These are phyloP conservation scores for Rotaria socialis DNA, from an alignment of 2,888 invertebrate genomes.

Conservation along the genomic window DNA sequence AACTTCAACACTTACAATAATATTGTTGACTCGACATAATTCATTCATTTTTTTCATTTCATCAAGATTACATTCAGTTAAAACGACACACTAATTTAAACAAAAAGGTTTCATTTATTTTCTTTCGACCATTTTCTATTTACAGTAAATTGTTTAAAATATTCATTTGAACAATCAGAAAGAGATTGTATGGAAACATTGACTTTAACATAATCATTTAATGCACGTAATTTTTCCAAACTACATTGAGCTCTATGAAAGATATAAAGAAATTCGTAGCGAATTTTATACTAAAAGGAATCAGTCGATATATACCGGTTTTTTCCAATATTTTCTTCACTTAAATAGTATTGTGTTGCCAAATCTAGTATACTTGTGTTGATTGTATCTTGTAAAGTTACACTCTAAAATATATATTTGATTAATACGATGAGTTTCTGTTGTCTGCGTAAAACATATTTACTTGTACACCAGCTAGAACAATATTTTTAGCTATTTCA, in stretches of 20 bases:
- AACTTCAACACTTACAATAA: neutral
- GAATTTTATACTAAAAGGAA: neutral
- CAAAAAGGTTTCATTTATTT: neutral
- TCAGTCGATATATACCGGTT: constrained; percentile 65
- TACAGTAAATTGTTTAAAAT: constrained; percentile 24
- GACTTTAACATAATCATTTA: constrained; percentile 86
- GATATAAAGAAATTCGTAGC: too few species aligned
- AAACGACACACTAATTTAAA: constrained; percentile 38
- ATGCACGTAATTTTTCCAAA: constrained; percentile 74
- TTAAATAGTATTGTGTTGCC: constrained; percentile 82
- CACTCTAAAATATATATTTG: neutral
- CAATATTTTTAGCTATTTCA: constrained; percentile 85
- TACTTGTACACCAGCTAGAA: constrained; percentile 81
- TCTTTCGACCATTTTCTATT: neutral
- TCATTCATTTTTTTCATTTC: constrained; percentile 30
- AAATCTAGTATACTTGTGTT: constrained; percentile 65
- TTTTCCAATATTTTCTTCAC: constrained; percentile 75
- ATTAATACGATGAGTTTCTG: neutral
- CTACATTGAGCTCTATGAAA: constrained; percentile 74
- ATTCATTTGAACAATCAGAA: constrained; percentile 72
- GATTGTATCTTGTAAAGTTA: constrained; percentile 11
- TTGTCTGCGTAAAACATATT: constrained; percentile 60
- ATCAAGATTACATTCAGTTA: constrained; percentile 40
- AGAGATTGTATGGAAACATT: neutral
- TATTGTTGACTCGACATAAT: constrained; percentile 36